Evolutionary conservation across 2,888 invertebrate species (phyloP), one percentile per base, ranked within the genome.

Genomic region (Monopis laevigella): DNA sequence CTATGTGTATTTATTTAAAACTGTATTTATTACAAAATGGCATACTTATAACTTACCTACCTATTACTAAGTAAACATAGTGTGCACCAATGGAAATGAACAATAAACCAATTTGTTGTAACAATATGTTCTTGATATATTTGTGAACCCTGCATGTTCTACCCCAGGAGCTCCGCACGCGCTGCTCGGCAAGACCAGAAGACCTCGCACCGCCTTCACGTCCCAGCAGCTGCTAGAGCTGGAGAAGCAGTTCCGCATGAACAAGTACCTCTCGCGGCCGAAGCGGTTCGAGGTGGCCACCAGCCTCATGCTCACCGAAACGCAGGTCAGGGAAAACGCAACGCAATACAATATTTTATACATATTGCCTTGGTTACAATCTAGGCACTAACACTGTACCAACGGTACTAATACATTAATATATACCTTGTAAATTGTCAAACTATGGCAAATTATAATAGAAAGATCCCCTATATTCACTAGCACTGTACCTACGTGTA

Each of bases 221-320:
- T 93, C 90, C 11, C 98, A 99, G 63, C 99, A 99, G 61, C 86
- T 99, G 13, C 83, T 99, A 52, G 98, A 99, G 71, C 80, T 99
- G 59, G 99, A 99, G 78, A 93, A 97, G 67, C 98, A 99, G 81
- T 99, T 99, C 83, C 88, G 96, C 46, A 95, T 97, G 84, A 99
- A 98, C 84, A 99, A 99, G 77, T 99, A 99, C 82, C 87, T 99
- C 32, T 98, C 98, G 21, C 82, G 99, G 52, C 98, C 99, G 13
- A 98, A 98, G 75, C 84, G 99, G 58, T 99, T 98, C 69, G 98
- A 99, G 70, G 98, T 99, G 39, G 99, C 99, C 32, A 98, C 98
- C 43, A 94, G 94, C 41, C 81, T 99, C 44, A 95, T 96, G 92
- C 86, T 99, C 29, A 98, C 98, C 1, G 99, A 99, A 82, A 99